phyloP scores from a whole-genome alignment of 1,140 invertebrate species.

The Sycophaga agraensis region DNA sequence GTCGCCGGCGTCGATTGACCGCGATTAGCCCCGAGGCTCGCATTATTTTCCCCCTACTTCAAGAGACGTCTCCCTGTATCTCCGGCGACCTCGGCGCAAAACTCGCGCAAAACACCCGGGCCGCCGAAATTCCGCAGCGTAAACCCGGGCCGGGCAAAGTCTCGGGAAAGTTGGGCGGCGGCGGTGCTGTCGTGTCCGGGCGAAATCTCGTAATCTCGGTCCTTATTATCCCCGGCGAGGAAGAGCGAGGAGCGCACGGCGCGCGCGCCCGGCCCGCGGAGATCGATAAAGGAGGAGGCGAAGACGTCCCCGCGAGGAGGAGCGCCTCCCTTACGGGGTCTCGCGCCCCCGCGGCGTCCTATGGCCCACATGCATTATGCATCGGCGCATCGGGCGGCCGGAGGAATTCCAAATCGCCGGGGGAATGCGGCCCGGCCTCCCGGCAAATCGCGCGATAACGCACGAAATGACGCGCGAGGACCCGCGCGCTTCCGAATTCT shows the following conservation, averaged over 20 bases:
- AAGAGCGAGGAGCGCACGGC: no score
- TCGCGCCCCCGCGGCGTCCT: not conserved
- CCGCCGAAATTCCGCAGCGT: no score
- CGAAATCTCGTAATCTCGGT: not conserved
- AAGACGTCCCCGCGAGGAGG: not conserved
- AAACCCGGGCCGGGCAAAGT: no score
- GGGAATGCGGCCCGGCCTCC: constrained; percentile 14
- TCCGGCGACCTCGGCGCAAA: no score
- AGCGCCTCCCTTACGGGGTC: not conserved
- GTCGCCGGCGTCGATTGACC: no score
- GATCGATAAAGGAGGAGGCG: constrained; percentile 23
- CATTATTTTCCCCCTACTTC: no score
- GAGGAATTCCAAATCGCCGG: constrained; percentile 42
- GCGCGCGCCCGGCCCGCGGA: constrained; percentile 1
- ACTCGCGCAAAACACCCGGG: no score
- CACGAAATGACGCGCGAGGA: constrained; percentile 10
- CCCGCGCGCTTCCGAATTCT: not conserved
- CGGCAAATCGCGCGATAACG: constrained; percentile 15
- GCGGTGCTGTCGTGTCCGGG: no score
- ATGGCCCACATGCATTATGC: constrained; percentile 34
- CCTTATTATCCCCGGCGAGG: constrained; percentile 10
- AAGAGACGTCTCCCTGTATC: no score
- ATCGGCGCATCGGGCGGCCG: constrained; percentile 12
- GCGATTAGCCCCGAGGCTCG: no score
- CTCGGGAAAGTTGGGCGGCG: no score